These are phyloP conservation scores for Babylonia areolata DNA, from an alignment of 1,140 invertebrate genomes.

Conservation along the genomic window DNA sequence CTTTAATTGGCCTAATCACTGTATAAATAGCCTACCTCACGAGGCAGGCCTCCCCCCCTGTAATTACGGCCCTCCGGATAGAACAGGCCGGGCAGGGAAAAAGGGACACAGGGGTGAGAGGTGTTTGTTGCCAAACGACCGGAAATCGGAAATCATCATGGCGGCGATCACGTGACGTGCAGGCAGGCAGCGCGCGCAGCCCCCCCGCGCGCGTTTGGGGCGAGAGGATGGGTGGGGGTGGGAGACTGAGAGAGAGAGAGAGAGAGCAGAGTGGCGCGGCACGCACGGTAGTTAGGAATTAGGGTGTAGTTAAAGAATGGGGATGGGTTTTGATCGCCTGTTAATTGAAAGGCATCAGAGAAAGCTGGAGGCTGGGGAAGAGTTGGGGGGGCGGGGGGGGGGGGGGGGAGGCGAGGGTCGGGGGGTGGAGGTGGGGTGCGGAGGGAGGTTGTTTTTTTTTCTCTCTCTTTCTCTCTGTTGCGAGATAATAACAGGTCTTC, in stretches of 20 bases:
- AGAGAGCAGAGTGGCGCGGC: background rate
- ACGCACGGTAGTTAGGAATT: constrained; percentile 21
- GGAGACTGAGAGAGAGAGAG: background rate
- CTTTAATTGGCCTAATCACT: constrained; percentile 24
- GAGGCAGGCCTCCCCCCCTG: constrained; percentile 1
- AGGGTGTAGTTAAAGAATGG: constrained; percentile 25
- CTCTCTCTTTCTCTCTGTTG: background rate
- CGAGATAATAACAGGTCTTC: background rate
- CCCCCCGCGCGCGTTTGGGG: no score
- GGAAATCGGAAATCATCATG: constrained; percentile 28
- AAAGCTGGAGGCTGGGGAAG: no score
- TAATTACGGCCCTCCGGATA: constrained; percentile 16
- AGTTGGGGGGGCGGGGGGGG: no score
- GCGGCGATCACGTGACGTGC: constrained; percentile 22
- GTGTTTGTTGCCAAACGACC: constrained; percentile 29
- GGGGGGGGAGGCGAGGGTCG: no score
- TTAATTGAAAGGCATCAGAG: constrained; percentile 28
- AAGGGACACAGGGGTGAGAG: constrained; percentile 5
- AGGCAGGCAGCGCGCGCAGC: background rate
- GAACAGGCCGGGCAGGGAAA: background rate
- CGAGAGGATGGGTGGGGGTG: no score
- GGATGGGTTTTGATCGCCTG: constrained; percentile 18
- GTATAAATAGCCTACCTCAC: constrained; percentile 26
- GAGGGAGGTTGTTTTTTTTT: background rate
- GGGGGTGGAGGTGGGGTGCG: background rate